Conservation (phyloP, 2,113 vertebrate genomes). For the Megatriorchis doriae region DNA sequence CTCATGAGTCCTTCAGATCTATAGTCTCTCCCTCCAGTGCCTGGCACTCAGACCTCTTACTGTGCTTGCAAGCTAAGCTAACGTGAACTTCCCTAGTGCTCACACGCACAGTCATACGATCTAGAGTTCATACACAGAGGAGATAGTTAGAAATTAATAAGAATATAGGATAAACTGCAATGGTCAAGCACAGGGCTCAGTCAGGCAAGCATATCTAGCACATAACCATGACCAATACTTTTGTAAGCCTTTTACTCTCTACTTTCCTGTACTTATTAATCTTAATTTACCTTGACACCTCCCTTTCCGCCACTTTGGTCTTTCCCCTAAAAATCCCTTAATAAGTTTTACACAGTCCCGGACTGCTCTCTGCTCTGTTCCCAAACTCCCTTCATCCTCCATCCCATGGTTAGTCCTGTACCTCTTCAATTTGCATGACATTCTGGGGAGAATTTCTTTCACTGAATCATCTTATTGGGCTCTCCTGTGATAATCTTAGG, state of each 20-base stretch:
- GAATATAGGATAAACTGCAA: background rate
- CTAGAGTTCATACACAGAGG: background rate
- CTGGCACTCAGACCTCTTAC: background rate
- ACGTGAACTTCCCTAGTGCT: background rate
- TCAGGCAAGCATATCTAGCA: background rate
- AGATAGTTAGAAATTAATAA: background rate
- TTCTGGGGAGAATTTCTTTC: background rate
- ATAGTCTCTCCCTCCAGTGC: fast-evolving
- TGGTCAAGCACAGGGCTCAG: background rate
- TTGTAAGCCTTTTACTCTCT: background rate
- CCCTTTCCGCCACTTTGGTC: background rate
- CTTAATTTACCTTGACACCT: background rate
- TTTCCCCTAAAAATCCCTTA: background rate
- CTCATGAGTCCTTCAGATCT: background rate
- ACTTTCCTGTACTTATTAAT: background rate
- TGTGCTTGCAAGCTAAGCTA: background rate
- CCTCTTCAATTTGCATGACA: background rate
- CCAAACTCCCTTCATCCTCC: background rate
- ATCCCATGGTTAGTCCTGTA: background rate
- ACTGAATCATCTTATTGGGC: background rate
- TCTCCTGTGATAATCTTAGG: background rate
- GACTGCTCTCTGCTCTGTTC: background rate
- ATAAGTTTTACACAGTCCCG: background rate
- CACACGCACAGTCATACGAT: background rate
- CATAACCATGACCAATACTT: background rate